Conservation (phyloP, 2,888 invertebrate genomes). For the Hemicrepidius hirtus region DNA sequence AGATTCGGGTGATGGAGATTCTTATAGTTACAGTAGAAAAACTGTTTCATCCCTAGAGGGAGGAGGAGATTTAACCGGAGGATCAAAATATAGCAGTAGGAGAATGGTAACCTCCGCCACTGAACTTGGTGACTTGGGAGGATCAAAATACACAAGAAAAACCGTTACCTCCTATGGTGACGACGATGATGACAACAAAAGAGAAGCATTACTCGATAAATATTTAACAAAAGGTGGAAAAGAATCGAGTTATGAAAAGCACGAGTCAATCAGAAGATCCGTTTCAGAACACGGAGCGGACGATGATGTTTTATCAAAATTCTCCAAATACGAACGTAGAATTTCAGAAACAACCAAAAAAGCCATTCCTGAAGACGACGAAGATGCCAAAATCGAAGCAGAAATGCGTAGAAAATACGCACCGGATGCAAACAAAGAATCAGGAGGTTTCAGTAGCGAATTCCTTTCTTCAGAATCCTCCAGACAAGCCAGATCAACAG, state of each 20-base stretch:
- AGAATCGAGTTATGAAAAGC: conserved; percentile 31
- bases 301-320: conserved; percentile 40
- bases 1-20: conserved; percentile 57
- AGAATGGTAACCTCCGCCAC: conserved; percentile 31
- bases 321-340: conserved; percentile 44
- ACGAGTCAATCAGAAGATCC: conserved; percentile 32
- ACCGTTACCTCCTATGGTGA: conserved; percentile 33
- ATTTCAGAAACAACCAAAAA: conserved; percentile 44
- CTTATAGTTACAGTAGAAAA: conserved; percentile 61
- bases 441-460: conserved; percentile 12
- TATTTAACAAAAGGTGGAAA: conserved; percentile 36
- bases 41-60: conserved; percentile 52
- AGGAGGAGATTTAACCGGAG: conserved; percentile 44
- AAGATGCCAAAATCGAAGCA: conserved; percentile 56
- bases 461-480: conserved; percentile 3
- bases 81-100: conserved; percentile 43
- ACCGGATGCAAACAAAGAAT: conserved; percentile 54
- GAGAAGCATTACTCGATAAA: conserved; percentile 41
- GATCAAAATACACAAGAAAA: conserved; percentile 42
- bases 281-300: conserved; percentile 32
- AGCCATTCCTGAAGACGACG: conserved; percentile 42
- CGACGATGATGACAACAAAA: conserved; percentile 29
- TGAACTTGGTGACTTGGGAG: conserved; percentile 37
- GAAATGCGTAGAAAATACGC: conserved; percentile 58
- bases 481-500: neutral